Evolutionary conservation across 1,140 invertebrate species (phyloP).

Genomic region (Neodiprion virginianus): DNA sequence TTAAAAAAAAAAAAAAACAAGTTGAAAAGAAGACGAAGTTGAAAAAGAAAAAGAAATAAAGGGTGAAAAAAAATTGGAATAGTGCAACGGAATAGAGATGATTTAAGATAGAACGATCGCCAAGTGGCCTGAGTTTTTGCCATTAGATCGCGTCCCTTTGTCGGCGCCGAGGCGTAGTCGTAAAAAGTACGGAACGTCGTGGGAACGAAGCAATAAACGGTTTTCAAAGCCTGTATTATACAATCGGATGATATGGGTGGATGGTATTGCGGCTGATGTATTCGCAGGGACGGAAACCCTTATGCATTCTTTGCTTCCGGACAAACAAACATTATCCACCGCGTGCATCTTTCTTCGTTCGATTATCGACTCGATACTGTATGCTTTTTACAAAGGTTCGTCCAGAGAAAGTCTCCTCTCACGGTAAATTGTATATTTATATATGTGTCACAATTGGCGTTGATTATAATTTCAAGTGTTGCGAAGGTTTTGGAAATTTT

Average conservation of each 20-base stretch:
- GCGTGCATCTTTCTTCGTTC: too few species aligned
- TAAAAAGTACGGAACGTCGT: slow-evolving; percentile 2
- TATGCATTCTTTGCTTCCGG: too few species aligned
- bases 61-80: not conserved
- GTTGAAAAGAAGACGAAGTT: not conserved
- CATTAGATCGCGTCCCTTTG: slow-evolving; percentile 1
- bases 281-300: too few species aligned
- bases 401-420: too few species aligned
- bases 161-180: not conserved
- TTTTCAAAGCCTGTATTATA: not conserved
- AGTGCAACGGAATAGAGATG: not conserved
- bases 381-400: too few species aligned
- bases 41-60: not conserved
- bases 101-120: slow-evolving; percentile 4
- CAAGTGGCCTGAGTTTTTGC: slow-evolving; percentile 3
- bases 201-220: slow-evolving; percentile 5
- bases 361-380: too few species aligned
- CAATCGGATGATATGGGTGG: not conserved
- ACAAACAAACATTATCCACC: too few species aligned
- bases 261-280: too few species aligned
- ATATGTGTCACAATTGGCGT: too few species aligned
- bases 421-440: too few species aligned
- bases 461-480: too few species aligned
- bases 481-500: too few species aligned
- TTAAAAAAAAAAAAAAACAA: not conserved